Evolutionary conservation across 2,888 invertebrate genomes (phyloP), one percentile per base, ranked within the genome.

Genomic region (Apotomis betuletana): DNA sequence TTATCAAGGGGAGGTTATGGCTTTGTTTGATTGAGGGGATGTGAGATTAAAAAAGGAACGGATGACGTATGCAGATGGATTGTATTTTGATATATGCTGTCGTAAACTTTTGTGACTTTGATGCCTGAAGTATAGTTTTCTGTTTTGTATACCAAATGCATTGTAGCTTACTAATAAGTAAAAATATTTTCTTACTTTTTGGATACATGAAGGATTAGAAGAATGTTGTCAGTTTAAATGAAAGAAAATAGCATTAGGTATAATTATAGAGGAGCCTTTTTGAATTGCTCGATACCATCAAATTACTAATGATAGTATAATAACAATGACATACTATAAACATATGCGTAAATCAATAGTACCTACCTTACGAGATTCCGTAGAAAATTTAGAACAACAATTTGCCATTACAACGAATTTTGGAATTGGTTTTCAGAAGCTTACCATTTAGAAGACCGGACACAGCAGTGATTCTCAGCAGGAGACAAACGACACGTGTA

Each of bases 401-500:
- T 49, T 9, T 49, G 10, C 3, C 3, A 9, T 3, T 49, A 10
- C 49, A 49, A 49, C 49, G 10, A 49, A 49, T 12, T 49, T 49
- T 9, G 49, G 49, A 38, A 58, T 58, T 38, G 38, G 55, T 58
- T 58, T 58, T 57, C 57, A 57, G 4, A 57, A 49, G 49, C 49
- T 12, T 36, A 36, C 36, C 38, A 38, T 55, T 57, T 27, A 36
- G 58, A 49, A 12, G 63, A 13, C 49, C 57, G 57, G 58, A 67
- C 58, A 59, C 12, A 51, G 41, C 61, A 44, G 13, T 60, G 65
- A 59, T 59, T 69, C 71, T 72, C 64, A 49, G 62, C 68, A 10
- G 62, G 41, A 65, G 69, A 69, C 57, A 69, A 65, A 69, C 52
- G 69, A 61, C 64, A 49, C 61, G 55, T 73, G 54, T 65, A 67